Conservation (phyloP, 2,797 vertebrate species). For the Sandelia bainsii region DNA sequence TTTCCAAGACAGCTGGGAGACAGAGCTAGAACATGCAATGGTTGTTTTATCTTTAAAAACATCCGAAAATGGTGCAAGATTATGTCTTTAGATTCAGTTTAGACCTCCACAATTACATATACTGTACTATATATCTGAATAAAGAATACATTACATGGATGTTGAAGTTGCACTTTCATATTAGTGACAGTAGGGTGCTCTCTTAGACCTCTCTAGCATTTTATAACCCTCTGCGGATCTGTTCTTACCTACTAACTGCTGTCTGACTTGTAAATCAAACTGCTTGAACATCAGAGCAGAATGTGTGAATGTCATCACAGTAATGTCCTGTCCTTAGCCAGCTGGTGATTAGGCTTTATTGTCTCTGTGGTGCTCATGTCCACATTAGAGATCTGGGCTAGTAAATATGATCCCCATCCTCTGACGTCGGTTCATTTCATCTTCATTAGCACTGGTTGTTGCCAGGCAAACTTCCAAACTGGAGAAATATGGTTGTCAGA, state of each 20-base stretch:
- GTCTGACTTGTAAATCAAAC: conserved; percentile 40
- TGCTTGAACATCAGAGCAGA: conserved; percentile 62
- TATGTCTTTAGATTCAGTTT: too few relatives aligned
- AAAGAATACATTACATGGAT: not conserved
- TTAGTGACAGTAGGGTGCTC: conserved; percentile 71
- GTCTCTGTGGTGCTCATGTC: conserved; percentile 45
- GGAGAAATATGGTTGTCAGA: conserved; percentile 18
- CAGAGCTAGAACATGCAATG: too few relatives aligned
- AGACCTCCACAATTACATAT: too few relatives aligned
- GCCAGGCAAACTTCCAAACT: conserved; percentile 32
- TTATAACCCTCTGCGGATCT: conserved; percentile 10
- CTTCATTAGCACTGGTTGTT: conserved; percentile 37
- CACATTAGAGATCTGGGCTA: conserved; percentile 61
- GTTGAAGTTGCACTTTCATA: conserved; percentile 35
- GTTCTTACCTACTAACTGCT: conserved; percentile 14
- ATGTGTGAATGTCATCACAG: conserved; percentile 68
- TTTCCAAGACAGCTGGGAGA: too few relatives aligned
- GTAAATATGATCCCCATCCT: conserved; percentile 47
- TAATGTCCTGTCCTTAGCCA: conserved; percentile 43
- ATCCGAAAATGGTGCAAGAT: not conserved
- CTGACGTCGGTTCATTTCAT: conserved; percentile 38
- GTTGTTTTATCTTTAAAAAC: not conserved
- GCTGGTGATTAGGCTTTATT: conserved; percentile 66
- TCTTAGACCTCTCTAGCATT: conserved; percentile 48
- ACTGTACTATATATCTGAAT: not conserved